phyloP scores from a whole-genome alignment of 2,113 vertebrate genomes.

The Calyptomena viridis region DNA sequence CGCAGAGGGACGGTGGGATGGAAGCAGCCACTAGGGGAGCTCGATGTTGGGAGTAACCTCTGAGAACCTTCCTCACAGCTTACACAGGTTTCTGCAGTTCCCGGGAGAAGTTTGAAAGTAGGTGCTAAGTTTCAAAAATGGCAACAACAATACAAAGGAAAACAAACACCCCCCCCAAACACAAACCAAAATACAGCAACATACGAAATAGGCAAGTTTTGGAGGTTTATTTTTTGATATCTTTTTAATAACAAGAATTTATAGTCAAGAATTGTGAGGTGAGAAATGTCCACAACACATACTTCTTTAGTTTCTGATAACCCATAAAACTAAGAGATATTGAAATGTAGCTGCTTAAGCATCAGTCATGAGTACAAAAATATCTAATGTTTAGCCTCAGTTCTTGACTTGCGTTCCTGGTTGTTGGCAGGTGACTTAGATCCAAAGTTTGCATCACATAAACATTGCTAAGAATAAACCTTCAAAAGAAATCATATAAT shows the following conservation, averaged over 20 bases:
- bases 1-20: not conserved
- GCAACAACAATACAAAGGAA: not conserved
- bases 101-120: not conserved
- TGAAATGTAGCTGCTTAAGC: not conserved
- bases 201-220: not conserved
- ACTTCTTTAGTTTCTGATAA: not conserved
- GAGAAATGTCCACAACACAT: not conserved
- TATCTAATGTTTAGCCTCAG: not conserved
- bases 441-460: not conserved
- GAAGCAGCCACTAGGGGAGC: constrained; percentile 48
- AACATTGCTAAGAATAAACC: not conserved
- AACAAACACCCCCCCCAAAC: no score
- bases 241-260: not conserved
- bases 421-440: not conserved
- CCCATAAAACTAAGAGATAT: not conserved
- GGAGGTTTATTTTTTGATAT: not conserved
- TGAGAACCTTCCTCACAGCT: not conserved
- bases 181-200: not conserved
- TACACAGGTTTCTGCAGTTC: not conserved
- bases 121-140: not conserved
- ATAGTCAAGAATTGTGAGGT: not conserved
- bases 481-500: not conserved
- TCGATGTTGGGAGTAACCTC: constrained; percentile 4
- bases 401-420: not conserved
- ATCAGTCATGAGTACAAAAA: not conserved